Evolutionary conservation across 2,113 vertebrate genomes (phyloP).

Genomic region (Caretta caretta): DNA sequence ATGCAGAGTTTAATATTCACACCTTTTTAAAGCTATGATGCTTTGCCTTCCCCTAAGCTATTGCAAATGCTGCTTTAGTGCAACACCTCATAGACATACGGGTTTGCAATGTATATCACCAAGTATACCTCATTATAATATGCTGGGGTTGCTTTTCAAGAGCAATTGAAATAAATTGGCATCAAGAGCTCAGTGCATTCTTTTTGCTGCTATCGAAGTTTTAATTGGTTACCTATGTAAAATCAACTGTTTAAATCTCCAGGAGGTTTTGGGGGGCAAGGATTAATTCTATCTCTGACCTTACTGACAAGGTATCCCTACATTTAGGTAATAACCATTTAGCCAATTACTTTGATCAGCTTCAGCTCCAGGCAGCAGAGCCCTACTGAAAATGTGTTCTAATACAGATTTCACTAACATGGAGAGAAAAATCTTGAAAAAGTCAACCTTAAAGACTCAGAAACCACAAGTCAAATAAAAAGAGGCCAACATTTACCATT

Average conservation of each 20-base stretch:
- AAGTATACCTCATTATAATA: background rate
- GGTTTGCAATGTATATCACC: background rate
- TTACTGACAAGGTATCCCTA: background rate
- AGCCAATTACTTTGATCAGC: background rate
- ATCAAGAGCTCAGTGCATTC: background rate
- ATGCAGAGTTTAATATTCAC: background rate
- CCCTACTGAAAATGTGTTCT: background rate
- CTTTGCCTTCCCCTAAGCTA: background rate
- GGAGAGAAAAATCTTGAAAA: background rate
- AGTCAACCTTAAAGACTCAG: background rate
- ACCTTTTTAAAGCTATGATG: background rate
- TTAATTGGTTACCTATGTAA: slow-evolving; percentile 10
- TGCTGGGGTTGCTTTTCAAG: background rate
- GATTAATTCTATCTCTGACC: background rate
- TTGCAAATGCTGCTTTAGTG: background rate
- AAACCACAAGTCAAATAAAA: background rate
- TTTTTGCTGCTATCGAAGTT: background rate
- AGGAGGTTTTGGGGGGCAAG: background rate
- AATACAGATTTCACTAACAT: no score
- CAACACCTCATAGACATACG: background rate
- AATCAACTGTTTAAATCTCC: slow-evolving; percentile 21
- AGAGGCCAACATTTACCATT: background rate
- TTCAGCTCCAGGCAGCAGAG: background rate
- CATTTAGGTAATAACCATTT: background rate
- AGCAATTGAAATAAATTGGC: background rate